phyloP scores from a whole-genome alignment of 2,113 vertebrate genomes.

The Saimiri boliviensis region DNA sequence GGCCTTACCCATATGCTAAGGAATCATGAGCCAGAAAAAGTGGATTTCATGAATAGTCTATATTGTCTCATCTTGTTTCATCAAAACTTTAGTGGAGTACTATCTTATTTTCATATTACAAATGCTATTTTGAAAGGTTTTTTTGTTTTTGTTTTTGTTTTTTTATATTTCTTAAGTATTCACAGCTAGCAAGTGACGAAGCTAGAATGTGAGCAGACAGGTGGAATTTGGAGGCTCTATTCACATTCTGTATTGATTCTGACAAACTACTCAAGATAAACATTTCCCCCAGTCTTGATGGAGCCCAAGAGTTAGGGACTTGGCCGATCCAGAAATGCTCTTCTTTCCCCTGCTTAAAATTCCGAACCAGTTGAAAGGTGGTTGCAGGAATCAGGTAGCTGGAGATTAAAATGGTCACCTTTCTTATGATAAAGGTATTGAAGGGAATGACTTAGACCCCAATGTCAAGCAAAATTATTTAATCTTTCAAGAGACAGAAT shows the following conservation, averaged over 20 bases:
- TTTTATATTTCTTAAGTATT: neutral
- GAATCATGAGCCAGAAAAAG: neutral
- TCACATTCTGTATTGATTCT: neutral
- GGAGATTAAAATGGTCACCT: conserved; percentile 19
- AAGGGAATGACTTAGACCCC: neutral
- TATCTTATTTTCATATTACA: neutral
- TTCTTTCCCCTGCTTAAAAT: neutral
- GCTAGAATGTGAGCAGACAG: neutral
- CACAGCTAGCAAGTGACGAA: neutral
- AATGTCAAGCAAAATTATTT: neutral
- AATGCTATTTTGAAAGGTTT: neutral
- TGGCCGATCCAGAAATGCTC: neutral
- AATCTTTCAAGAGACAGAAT: neutral
- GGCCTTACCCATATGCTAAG: neutral
- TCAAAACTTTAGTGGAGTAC: neutral
- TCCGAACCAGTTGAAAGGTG: neutral
- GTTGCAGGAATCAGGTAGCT: neutral
- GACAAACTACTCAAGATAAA: neutral
- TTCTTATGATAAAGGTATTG: neutral
- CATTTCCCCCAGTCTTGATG: too few relatives aligned
- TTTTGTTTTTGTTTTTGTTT: neutral
- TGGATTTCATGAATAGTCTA: neutral
- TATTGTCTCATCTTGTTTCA: neutral
- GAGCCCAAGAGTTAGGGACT: neutral
- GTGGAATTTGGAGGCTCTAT: neutral